Percentiles rank a stretch among this genome's conserved stretches.
These are phyloP conservation scores for Morelia viridis DNA, from an alignment of 2,797 vertebrate genomes.

Conservation along the genomic window DNA sequence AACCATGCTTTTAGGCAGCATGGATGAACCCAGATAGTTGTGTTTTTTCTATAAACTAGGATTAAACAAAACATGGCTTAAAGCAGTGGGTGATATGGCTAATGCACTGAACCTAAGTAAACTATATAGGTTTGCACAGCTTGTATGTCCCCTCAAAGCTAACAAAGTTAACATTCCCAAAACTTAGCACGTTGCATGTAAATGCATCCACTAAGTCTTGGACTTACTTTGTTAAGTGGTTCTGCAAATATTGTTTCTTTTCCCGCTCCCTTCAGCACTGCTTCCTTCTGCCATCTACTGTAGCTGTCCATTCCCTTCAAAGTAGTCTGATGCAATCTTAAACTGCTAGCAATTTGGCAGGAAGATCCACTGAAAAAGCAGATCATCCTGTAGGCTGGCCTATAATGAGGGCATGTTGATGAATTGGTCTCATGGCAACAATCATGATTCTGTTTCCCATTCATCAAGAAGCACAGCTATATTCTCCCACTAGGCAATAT, in stretches of 20 bases:
- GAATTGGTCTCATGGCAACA: not conserved
- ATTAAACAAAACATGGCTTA: not conserved
- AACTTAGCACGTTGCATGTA: not conserved
- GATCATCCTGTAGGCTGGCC: too few species aligned
- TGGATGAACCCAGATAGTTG: not conserved
- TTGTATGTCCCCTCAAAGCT: not conserved
- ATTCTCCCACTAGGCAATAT: not conserved
- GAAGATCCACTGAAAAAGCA: not conserved
- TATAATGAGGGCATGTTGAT: not conserved
- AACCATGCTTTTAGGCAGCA: not conserved
- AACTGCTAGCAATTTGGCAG: not conserved
- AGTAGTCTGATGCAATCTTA: not conserved
- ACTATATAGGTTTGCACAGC: not conserved
- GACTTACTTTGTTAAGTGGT: not conserved
- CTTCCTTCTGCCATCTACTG: not conserved
- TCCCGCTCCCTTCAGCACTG: not conserved
- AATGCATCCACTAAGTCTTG: not conserved
- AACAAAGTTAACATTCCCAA: not conserved
- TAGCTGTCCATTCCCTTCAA: not conserved
- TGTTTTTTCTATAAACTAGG: not conserved
- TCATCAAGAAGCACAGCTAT: not conserved
- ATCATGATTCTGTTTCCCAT: not conserved
- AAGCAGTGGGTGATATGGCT: not conserved
- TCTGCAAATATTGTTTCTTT: not conserved
- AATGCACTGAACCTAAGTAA: not conserved